Evolutionary conservation across 2,888 invertebrate species (phyloP), one percentile per base, ranked within the genome.

Genomic region (Teleiodes luculella): DNA sequence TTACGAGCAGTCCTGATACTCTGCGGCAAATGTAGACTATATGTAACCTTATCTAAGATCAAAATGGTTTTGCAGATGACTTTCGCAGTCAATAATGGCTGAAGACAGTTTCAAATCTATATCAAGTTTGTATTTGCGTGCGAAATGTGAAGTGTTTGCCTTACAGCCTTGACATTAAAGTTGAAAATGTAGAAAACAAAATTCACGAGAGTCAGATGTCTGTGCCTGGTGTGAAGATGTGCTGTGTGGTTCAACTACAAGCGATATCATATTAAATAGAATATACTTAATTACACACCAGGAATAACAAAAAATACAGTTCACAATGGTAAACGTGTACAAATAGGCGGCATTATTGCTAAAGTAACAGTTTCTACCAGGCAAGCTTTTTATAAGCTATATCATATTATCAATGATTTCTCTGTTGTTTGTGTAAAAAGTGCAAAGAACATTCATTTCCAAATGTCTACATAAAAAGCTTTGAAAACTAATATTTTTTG

Each of bases 11-110:
- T 13, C 37, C 24, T 37, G 28, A 36, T 37, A 36, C 37, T 43
- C 10, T 14, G 18, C 33, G 37, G 37, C 35, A 49, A 49, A 49
- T 49, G 49, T 24, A 49, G 49, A 18, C 49, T 49, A 37, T 49
- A 49, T 37, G 49, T 54, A 37, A 55, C 52, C 16, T 53, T 56
- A 56, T 56, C 56, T 36, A 31, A 53, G 49, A 56, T 56, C 56
- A 37, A 45, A 56, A 53, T 45, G 53, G 13, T 48, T 49, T 43
- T 33, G 61, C 60, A 70, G 72, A 76, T 75, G 74, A 75, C 72
- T 76, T 70, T 68, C 68, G 66, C 73, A 74, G 68, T 74, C 74
- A 64, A 71, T 76, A 76, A 76, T 68, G 74, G 69, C 50, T 58
- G 67, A 64, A 74, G 71, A 72, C 74, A 69, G 73, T 72, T 70